Evolutionary conservation across 2,113 vertebrate genomes (phyloP), one percentile per base, ranked within the genome.

Genomic region (Phainopepla nitens): DNA sequence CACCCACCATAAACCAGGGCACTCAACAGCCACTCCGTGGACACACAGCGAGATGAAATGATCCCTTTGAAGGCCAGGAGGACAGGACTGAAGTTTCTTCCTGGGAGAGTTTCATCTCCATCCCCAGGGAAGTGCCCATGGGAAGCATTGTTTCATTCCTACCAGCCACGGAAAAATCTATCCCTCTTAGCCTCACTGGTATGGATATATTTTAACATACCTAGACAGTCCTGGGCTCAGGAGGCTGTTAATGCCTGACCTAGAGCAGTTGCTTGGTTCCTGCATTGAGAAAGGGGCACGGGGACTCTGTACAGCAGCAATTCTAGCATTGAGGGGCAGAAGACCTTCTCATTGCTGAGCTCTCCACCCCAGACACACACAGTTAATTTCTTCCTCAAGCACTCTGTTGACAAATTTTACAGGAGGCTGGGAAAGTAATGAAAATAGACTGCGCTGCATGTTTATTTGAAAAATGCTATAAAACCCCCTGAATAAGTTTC

Each of bases 401-500:
- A 94, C 82, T 90, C 90, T 21, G 41, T 56, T 75, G 93, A 89
- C 85, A 90, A 94, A 96, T 96, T 97, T 96, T 95, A 96, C 79
- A 81, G 88, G 79, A 88, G 82, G 29, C 64, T 92, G 93, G 93
- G 82, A 97, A 88, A 96, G 94, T 33, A 95, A 88, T 95, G 95
- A 93, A 96, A 94, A 92, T 56, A 96, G 79, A 58, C 89, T 77
- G 62, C 1, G 0, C 75, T 90, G 57, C 57, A 87, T 72, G 87
- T 93, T 96, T 93, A 87, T 94, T 88, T 96, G 91, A 96, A 91
- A 95, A 96, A 94, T 80, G 73, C 80, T 86, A 71, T 96, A 95
- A 96, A 96, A 36, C 18, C 20, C 73, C 31, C n/a, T 15, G 71
- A 89, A 93, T 92, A 77, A 81, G 90, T 95, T 95, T 96, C 86